Evolutionary conservation across 23 tunicate genomes (phyloP).

Genomic region (Pegea sp.): DNA sequence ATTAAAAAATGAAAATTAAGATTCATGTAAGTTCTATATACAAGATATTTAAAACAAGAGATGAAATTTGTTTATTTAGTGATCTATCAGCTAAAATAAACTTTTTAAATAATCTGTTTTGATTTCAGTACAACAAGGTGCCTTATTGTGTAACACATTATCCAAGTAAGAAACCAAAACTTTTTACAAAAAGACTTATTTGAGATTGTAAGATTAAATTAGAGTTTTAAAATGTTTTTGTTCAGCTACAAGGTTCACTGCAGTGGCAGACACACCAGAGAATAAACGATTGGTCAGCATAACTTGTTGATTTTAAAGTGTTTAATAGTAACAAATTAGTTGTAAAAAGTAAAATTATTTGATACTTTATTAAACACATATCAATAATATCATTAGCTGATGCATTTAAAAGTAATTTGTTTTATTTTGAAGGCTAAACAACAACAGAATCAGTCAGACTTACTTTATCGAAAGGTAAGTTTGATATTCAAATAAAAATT

Average conservation of each 20-base stretch:
- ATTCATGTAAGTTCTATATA: neutral
- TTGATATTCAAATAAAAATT: no score
- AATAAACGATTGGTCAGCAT: slow-evolving; percentile 17
- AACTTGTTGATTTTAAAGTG: neutral
- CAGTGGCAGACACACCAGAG: slow-evolving; percentile 42
- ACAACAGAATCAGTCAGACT: slow-evolving; percentile 37
- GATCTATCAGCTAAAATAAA: no score
- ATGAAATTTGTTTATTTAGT: neutral
- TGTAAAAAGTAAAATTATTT: no score
- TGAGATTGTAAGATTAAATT: neutral
- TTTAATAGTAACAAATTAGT: neutral
- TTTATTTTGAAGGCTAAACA: slow-evolving; percentile 29
- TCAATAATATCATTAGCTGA: no score
- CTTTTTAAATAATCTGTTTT: neutral
- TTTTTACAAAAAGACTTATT: neutral
- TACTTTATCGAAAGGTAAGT: slow-evolving; percentile 20
- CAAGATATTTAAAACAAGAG: neutral
- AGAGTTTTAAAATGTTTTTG: neutral
- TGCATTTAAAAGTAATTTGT: no score
- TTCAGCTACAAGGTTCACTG: slow-evolving; percentile 27
- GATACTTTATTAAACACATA: no score
- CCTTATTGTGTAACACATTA: slow-evolving; percentile 35
- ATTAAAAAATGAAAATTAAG: neutral
- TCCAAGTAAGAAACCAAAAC: slow-evolving; percentile 17
- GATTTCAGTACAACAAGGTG: slow-evolving; percentile 45